Evolutionary conservation across 1,140 invertebrate genomes (phyloP), one percentile per base, ranked within the genome.

Genomic region (Episyrphus balteatus): DNA sequence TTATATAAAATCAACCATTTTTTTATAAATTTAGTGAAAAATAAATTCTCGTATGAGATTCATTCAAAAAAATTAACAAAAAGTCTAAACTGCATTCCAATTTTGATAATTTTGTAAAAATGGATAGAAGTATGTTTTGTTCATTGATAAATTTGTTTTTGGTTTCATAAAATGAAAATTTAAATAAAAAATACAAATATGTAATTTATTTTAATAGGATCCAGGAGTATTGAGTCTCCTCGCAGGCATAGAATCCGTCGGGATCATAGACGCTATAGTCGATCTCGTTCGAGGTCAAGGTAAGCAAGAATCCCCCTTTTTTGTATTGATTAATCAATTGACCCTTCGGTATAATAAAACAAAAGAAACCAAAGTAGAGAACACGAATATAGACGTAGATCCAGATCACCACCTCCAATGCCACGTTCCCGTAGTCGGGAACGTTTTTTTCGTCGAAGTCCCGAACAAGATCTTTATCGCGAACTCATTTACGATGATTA

Each of bases 401-500:
- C 45, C 0, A 44, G 52, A 1, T 47, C 46, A n/a, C 21, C 21
- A 26, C 21, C 21, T 8, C 21, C 21, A 26, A 21, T 44, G 19
- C 47, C 47, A 19, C 47, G 61, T 3, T 52, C 45, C 26, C 42
- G 51, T n/a, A 40, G 37, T 31, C 21, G 48, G 13, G 21, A 37
- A 17, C 26, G 56, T 44, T 47, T 55, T 9, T 46, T 55, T 1
- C 43, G 44, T 8, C 48, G 49, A 18, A 57, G 55, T 19, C 48
- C 41, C 3, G 59, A 67, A 17, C 53, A 56, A 15, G 64, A 67
- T 45, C 42, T 64, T 13, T 66, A 66, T 45, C 53, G 57, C 15
- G 60, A 59, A 30, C 36, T 66, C 14, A 66, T 63, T 3, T 52
- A 63, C 36, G 59, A 66, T 15, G 63, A 66, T 42, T 61, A n/a